Conservation (phyloP, 2,797 vertebrate species). For the Loriculus beryllinus region DNA sequence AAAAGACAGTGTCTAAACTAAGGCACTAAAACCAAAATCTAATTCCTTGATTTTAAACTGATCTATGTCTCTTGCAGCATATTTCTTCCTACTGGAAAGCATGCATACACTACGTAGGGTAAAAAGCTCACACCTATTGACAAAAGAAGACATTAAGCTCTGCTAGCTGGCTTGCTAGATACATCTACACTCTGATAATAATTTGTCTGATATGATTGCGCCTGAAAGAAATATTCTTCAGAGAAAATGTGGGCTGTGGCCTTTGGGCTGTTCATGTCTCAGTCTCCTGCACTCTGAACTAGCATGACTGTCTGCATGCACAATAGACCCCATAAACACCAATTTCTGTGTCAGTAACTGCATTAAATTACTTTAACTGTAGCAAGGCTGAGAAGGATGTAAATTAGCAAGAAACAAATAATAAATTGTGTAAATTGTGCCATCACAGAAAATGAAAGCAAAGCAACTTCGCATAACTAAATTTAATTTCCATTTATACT, state of each 20-base stretch:
- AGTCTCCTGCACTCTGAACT: background rate
- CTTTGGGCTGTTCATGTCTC: background rate
- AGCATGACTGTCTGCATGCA: background rate
- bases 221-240: background rate
- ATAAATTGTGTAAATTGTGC: background rate
- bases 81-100: background rate
- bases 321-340: background rate
- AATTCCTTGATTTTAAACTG: background rate
- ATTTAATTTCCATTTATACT: background rate
- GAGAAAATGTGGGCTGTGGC: background rate
- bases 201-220: background rate
- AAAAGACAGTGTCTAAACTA: background rate
- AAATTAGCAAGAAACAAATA: background rate
- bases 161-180: background rate
- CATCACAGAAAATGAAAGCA: background rate
- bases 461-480: background rate
- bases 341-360: background rate
- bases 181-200: background rate
- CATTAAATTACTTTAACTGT: background rate
- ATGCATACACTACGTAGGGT: rapidly evolving
- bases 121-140: background rate
- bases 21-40: background rate
- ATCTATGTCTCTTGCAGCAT: background rate
- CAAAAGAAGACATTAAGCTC: background rate
- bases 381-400: background rate